Evolutionary conservation across 2,888 invertebrate genomes (phyloP).

Genomic region (Metallyticus violacea): DNA sequence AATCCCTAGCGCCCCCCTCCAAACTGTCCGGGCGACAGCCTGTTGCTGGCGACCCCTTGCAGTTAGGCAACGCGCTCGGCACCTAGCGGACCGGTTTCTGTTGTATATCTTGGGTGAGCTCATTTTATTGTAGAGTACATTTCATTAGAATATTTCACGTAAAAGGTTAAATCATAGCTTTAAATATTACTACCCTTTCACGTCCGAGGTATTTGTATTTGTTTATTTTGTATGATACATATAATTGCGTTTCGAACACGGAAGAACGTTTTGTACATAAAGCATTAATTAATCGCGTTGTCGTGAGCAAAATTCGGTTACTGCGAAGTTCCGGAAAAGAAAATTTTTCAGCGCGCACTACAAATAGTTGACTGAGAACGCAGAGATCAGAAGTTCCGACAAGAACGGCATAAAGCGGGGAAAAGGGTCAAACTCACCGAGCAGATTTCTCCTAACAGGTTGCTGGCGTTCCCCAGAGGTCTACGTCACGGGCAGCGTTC

Average conservation of each 20-base stretch:
- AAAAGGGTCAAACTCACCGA: neutral
- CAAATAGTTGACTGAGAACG: neutral
- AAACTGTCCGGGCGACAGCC: constrained; percentile 41
- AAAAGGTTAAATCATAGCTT: neutral
- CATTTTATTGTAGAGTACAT: neutral
- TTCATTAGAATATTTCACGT: neutral
- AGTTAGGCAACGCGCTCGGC: constrained; percentile 36
- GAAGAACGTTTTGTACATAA: neutral
- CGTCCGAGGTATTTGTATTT: neutral
- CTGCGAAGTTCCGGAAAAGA: neutral
- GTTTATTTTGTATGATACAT: neutral
- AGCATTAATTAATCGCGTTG: neutral
- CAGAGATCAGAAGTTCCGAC: neutral
- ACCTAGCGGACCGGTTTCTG: constrained; percentile 30
- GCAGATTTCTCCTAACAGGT: neutral
- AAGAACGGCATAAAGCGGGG: neutral
- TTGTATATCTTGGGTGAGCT: constrained; percentile 1
- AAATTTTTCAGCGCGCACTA: neutral
- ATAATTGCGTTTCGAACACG: neutral
- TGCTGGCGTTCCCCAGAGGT: neutral
- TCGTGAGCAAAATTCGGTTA: neutral
- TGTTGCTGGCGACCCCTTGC: constrained; percentile 48
- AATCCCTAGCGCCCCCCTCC: constrained; percentile 44
- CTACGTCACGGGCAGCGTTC: constrained; percentile 3
- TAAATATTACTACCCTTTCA: neutral